Conservation (phyloP, 2,797 vertebrate species). For the Eidolon dupreanum region DNA sequence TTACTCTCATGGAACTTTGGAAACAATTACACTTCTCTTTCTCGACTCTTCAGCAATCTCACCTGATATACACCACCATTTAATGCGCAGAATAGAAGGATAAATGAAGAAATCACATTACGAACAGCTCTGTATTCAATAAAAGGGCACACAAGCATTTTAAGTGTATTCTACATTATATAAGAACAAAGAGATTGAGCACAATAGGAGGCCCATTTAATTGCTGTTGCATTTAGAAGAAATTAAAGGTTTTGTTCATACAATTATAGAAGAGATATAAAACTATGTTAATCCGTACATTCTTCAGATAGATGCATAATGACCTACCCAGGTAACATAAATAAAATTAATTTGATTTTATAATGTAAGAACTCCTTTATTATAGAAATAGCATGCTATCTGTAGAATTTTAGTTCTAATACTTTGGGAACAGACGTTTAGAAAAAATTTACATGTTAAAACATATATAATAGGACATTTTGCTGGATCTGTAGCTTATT, state of each 20-base stretch:
- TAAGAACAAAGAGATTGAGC: conserved; percentile 57
- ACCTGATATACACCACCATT: background rate
- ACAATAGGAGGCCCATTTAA: conserved; percentile 67
- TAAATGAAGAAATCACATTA: conserved; percentile 33
- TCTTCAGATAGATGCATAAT: conserved; percentile 15
- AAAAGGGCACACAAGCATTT: conserved; percentile 51
- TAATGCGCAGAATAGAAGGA: conserved; percentile 40
- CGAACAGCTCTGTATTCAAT: conserved; percentile 41
- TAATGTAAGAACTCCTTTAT: background rate
- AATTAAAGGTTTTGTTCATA: conserved; percentile 64
- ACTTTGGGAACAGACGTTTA: background rate
- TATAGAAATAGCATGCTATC: background rate
- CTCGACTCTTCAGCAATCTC: background rate
- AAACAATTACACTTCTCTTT: conserved; percentile 51
- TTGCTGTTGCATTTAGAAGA: conserved; percentile 42
- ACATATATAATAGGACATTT: background rate
- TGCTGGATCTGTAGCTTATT: background rate
- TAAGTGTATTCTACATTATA: conserved; percentile 42
- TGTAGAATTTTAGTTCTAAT: background rate
- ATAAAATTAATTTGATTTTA: conserved; percentile 60
- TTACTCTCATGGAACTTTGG: background rate
- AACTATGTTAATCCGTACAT: conserved; percentile 59
- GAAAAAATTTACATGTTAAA: background rate
- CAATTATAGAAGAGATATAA: conserved; percentile 56
- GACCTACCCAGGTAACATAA: conserved; percentile 36